Base-by-base conservation (phyloP, 2,113 vertebrate species). In the Oryzias celebensis region DNA sequence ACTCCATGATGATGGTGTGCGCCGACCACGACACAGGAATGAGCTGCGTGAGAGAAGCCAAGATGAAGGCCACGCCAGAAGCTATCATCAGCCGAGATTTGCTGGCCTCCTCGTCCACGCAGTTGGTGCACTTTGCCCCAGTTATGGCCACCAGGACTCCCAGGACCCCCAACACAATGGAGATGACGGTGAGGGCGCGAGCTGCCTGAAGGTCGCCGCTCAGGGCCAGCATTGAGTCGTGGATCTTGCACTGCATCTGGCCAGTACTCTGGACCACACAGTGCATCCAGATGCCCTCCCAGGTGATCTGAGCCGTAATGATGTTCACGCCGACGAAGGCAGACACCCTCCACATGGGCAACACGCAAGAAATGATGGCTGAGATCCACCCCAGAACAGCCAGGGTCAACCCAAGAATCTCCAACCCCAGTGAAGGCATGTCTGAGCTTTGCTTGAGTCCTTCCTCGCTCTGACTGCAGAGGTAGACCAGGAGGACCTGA, bases 101-200 rank as follows among this genome's bases (percentile, higher is more conserved):
- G 57, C 92, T 63, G 1, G 82, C 58, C 47, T 96, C 94, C 0
- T 96, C 94, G 18, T 95, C 93, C 55, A 98, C 87, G 28, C 96
- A 99, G 78, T 91, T 93, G 68, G 97, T 99, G 80, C 96, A 99
- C 86, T 98, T 94, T 13, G 95, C 94, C 0, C 96, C 97, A 72
- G 93, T 85, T 0, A 94, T 86, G 54, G 95, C 92, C 56, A 94
- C 82, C 69, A 98, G 20, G 3, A 96, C 48, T 24, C 93, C 96
- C 5, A 96, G 7, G 4, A 92, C 53, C 0, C 92, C 94, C 87
- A 97, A 23, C 41, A 97, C 68, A 4, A 97, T 94, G 65, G 95
- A 82, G n/a, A 97, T 91, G 51, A 98, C 72, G 0, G 93, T 85
- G 62, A 98, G 89, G 16, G 95, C 96, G 0, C 96, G 93, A 2